Conservation (phyloP, 2,888 invertebrate species). For the Tricholauxania praeusta region DNA sequence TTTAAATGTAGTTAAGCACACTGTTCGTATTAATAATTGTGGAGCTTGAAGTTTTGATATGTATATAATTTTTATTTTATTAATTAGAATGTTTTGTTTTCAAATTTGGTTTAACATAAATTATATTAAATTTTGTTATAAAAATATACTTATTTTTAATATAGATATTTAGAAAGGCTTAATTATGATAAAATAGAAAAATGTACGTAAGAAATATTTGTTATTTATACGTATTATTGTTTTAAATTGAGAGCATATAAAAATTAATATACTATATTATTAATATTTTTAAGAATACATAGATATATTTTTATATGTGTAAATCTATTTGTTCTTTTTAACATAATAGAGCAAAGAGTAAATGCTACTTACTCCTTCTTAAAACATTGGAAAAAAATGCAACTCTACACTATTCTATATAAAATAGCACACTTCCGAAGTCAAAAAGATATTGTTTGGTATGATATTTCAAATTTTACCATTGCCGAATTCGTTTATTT, state of each 20-base stretch:
- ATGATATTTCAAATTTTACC: slow-evolving; percentile 45
- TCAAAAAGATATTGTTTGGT: neutral
- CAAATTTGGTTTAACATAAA: no score
- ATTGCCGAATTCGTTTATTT: slow-evolving; percentile 69
- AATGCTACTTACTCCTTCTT: no score
- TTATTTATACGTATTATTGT: neutral
- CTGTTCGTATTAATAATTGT: no score
- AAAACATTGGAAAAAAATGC: no score
- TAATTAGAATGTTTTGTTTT: no score
- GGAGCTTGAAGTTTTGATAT: no score
- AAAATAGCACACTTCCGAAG: neutral
- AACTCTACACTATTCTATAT: neutral
- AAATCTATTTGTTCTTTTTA: neutral
- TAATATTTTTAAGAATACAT: neutral
- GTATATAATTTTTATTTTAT: no score
- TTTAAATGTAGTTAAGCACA: no score
- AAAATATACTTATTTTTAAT: neutral
- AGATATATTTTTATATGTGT: neutral
- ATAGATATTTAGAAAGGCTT: neutral
- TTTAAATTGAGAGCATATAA: neutral
- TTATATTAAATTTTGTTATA: neutral
- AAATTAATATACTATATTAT: neutral
- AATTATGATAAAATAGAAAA: slow-evolving; percentile 2
- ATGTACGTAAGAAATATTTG: neutral
- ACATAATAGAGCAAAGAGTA: no score